Conservation (phyloP, 1,140 invertebrate species). For the Himalopsyche phryganea region DNA sequence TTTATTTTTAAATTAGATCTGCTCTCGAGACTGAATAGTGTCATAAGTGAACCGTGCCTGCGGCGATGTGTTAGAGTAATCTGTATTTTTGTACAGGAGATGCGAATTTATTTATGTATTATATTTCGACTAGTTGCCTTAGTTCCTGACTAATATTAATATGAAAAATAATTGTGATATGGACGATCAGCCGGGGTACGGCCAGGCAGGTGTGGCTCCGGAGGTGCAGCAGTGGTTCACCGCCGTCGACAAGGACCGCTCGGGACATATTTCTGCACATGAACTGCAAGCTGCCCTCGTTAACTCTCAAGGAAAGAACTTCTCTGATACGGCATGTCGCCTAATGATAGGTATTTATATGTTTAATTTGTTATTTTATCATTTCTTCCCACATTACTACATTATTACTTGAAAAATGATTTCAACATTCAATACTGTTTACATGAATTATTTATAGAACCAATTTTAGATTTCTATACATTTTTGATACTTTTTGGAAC, state of each 20-base stretch:
- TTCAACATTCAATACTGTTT: too few species aligned
- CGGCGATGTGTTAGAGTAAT: not conserved
- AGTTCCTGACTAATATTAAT: conserved; percentile 11
- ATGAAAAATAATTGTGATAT: not conserved
- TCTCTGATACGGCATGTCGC: conserved; percentile 79
- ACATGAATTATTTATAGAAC: too few species aligned
- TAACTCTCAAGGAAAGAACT: conserved; percentile 82
- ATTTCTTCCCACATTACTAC: too few species aligned
- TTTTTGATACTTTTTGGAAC: too few species aligned
- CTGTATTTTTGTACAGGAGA: not conserved
- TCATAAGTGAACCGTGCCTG: conserved; percentile 16
- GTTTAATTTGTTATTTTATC: too few species aligned
- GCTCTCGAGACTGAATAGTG: too few species aligned
- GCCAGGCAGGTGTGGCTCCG: conserved; percentile 48
- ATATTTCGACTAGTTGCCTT: not conserved
- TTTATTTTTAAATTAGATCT: too few species aligned
- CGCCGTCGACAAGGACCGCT: conserved; percentile 76
- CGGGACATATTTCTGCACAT: conserved; percentile 73
- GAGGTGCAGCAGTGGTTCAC: conserved; percentile 78
- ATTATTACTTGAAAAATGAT: too few species aligned
- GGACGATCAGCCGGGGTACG: conserved; percentile 18
- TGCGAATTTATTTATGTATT: too few species aligned
- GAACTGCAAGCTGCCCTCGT: conserved; percentile 81
- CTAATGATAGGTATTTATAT: conserved; percentile 76
- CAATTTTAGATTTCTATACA: too few species aligned